Base-by-base conservation (phyloP, 1,140 invertebrate species). In the Drosophila orosa region DNA sequence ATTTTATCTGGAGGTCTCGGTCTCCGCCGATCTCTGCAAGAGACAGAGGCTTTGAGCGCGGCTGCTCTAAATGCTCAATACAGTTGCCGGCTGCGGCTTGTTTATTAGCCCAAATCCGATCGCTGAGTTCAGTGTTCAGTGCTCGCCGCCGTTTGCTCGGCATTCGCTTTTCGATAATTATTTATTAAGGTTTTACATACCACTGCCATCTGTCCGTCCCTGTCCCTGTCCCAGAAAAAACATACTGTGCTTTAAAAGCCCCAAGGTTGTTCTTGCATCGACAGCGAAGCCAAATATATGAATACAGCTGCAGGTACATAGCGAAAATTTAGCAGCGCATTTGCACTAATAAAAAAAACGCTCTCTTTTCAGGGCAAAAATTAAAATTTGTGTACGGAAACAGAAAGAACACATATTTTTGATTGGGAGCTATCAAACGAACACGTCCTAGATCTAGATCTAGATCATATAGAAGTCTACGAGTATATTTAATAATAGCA, bases 131-230 rank as follows among this genome's bases (percentile, higher is more conserved):
- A 35, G 8, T 33, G 29, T 22, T 52, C 22, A 29, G 10, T 31
- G 47, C 17, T 50, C 5, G 61, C 61, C 17, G 25, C 25, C 17
- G 22, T 13, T 35, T 33, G 55, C 24, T 47, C 17, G 25, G 25
- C 44, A 67, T 48, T 62, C 33, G 62, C 59, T 67, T 56, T 69
- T 67, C 39, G 47, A 55, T 69, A 69, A 69, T 69, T 67, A 69
- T 69, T 67, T 67, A 67, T 69, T 69, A 55, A 69, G 47, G 66
- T 67, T 69, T 69, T 56, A 55, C 66, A 67, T 54, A 61, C 25
- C 42, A 57, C 31, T 24, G 31, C 42, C 29, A 62, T 62, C 57
- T 47, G 48, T 67, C 61, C 7, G 57, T 62, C 62, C 40, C 24
- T 66, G 62, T 47, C 63, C 63, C 62, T 67, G 66, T 45, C 66